Conservation (phyloP, 2,888 invertebrate species). For the Maniola hyperantus region DNA sequence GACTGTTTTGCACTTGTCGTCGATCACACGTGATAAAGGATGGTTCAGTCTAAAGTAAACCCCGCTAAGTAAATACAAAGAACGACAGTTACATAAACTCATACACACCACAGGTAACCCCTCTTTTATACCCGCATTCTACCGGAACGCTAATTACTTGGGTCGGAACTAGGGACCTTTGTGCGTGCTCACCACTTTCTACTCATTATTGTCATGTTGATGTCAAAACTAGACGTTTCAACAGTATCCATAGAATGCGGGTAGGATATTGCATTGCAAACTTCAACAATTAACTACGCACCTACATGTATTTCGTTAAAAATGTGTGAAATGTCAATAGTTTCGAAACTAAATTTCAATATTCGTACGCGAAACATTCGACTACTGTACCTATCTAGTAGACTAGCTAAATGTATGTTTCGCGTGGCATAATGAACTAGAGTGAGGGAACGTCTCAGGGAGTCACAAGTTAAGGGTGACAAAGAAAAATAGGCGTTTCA, state of each 20-base stretch:
- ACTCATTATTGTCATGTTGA: conserved; percentile 10
- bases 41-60: neutral
- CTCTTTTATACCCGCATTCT: conserved; percentile 13
- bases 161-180: neutral
- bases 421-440: too few species aligned
- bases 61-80: neutral
- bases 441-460: too few species aligned
- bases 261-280: conserved; percentile 5
- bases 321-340: neutral
- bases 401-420: neutral
- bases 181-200: conserved; percentile 1
- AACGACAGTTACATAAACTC: neutral
- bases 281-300: neutral
- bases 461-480: too few species aligned
- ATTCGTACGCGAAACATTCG: conserved; percentile 7
- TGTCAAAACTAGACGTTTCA: conserved; percentile 2
- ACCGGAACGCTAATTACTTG: conserved; percentile 11
- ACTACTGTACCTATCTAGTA: neutral
- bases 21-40: neutral
- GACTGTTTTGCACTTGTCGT: too few species aligned
- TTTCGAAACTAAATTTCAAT: neutral
- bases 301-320: conserved; percentile 2
- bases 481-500: too few species aligned
- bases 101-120: neutral
- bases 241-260: conserved; percentile 15